Percentiles rank a stretch among this genome's conserved stretches.
phyloP scores from a whole-genome alignment of 2,888 invertebrate species.

The Pristionchus arcanus region DNA sequence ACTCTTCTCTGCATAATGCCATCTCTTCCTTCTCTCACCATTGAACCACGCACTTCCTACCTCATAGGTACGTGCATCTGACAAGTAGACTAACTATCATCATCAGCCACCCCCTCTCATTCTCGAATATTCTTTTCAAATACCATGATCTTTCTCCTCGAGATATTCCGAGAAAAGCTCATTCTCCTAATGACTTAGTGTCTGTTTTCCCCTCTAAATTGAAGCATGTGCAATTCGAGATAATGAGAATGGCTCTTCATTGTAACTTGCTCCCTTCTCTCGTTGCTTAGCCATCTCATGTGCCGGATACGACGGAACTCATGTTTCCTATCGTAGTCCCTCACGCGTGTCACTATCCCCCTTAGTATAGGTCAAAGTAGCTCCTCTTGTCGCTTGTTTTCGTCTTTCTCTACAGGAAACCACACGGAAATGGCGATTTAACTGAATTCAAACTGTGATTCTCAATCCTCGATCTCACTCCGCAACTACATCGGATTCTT shows the following conservation, averaged over 20 bases:
- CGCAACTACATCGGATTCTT: no score
- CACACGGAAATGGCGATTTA: background rate
- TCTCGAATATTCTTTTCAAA: background rate
- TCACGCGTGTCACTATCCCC: background rate
- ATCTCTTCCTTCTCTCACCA: background rate
- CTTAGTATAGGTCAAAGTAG: background rate
- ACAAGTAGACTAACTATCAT: background rate
- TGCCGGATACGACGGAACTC: background rate
- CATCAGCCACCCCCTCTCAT: background rate
- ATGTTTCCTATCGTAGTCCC: background rate
- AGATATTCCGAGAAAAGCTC: slow-evolving; percentile 3
- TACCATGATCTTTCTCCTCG: background rate
- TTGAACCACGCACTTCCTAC: background rate
- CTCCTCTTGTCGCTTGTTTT: slow-evolving; percentile 2
- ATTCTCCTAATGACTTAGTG: slow-evolving; percentile 37
- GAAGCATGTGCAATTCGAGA: slow-evolving; percentile 13
- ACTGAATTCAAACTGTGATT: background rate
- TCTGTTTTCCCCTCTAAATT: slow-evolving; percentile 25
- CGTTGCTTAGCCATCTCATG: background rate
- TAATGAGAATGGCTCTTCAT: slow-evolving; percentile 14
- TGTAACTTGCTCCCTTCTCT: background rate
- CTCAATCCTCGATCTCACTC: background rate
- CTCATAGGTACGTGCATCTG: background rate
- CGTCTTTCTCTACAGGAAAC: background rate
- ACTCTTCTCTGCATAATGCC: background rate